A percentile compares a stretch with the other conserved stretches of the same genome.
These are phyloP conservation scores for Polypterus bichir DNA, from an alignment of 2,113 vertebrate species.

Conservation along the genomic window DNA sequence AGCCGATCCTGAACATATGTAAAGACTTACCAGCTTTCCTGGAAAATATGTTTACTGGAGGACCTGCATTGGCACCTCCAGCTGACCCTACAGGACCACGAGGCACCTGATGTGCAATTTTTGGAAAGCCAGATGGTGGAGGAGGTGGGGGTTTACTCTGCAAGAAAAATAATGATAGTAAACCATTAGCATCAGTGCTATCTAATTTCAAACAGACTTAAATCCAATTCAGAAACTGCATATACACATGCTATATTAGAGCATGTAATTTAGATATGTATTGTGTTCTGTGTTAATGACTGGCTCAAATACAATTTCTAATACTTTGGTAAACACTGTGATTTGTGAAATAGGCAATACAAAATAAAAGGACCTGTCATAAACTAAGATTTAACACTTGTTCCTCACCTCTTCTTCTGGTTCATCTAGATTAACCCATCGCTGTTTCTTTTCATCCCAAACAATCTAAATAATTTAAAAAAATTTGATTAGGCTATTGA, in stretches of 20 bases:
- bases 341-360: too few species aligned
- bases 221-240: too few species aligned
- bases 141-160: conserved; percentile 78
- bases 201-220: too few species aligned
- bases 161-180: conserved; percentile 2
- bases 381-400: too few species aligned
- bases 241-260: too few species aligned
- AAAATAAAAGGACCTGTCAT: too few species aligned
- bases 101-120: conserved; percentile 41
- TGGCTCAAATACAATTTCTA: too few species aligned
- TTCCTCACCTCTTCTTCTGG: conserved; percentile 81
- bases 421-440: conserved; percentile 85
- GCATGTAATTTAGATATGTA: too few species aligned
- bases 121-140: conserved; percentile 70
- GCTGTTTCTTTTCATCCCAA: conserved; percentile 83
- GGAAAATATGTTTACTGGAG: conserved; percentile 77
- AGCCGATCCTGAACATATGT: rapidly evolving
- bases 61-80: conserved; percentile 21
- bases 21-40: conserved; percentile 72
- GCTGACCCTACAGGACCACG: conserved; percentile 40
- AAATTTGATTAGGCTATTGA: conserved; percentile 1
- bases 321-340: too few species aligned
- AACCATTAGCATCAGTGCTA: too few species aligned
- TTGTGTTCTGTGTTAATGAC: too few species aligned
- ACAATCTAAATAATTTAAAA: conserved; percentile 63